Evolutionary conservation across 1,140 invertebrate genomes (phyloP).

Genomic region (Drosophila lacertosa): DNA sequence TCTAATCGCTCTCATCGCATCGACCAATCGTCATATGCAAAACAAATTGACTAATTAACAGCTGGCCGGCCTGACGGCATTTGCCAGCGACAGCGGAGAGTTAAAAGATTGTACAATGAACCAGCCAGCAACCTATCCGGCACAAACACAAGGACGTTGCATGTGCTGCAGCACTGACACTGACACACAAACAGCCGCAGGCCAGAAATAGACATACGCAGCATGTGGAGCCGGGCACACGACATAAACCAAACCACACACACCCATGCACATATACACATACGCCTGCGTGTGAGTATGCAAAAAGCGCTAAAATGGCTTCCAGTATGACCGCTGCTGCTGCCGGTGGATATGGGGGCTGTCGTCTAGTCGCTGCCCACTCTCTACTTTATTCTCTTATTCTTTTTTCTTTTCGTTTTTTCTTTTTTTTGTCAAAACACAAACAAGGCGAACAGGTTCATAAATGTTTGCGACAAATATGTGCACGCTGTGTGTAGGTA

Average conservation of each 20-base stretch:
- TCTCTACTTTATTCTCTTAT: slow-evolving; percentile 33
- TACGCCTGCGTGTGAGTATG: slow-evolving; percentile 14
- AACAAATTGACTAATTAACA: slow-evolving; percentile 46
- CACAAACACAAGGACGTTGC: slow-evolving; percentile 57
- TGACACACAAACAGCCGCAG: slow-evolving; percentile 52
- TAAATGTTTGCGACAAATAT: slow-evolving; percentile 62
- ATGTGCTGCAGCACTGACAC: slow-evolving; percentile 48
- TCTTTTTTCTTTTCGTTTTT: slow-evolving; percentile 41
- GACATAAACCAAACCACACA: slow-evolving; percentile 10
- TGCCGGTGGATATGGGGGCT: slow-evolving; percentile 34
- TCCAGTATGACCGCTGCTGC: slow-evolving; percentile 54
- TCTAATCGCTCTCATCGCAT: slow-evolving; percentile 22
- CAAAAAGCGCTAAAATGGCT: slow-evolving; percentile 48
- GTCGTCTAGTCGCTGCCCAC: slow-evolving; percentile 52
- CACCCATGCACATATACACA: background rate
- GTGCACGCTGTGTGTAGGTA: slow-evolving; percentile 11
- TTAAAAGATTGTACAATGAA: slow-evolving; percentile 42
- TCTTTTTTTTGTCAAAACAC: slow-evolving; percentile 50
- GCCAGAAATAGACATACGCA: slow-evolving; percentile 47
- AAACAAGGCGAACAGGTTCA: slow-evolving; percentile 80
- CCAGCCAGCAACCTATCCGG: slow-evolving; percentile 19
- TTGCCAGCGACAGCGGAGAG: slow-evolving; percentile 7
- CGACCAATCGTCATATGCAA: slow-evolving; percentile 20
- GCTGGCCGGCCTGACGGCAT: slow-evolving; percentile 19
- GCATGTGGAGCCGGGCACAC: slow-evolving; percentile 24